Conservation (phyloP, 1,140 invertebrate species). For the Leptinotarsa undecemlineata region DNA sequence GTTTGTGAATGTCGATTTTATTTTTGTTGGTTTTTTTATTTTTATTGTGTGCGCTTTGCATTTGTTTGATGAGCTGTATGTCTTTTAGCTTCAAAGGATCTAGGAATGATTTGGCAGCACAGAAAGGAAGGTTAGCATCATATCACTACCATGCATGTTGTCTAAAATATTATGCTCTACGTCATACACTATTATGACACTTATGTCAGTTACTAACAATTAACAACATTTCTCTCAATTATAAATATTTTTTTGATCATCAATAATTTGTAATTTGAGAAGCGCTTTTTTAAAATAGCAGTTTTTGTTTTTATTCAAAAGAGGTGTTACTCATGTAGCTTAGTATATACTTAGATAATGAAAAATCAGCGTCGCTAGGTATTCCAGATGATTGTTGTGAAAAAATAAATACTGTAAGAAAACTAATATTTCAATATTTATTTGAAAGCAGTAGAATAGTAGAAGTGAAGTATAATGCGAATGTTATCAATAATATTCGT, state of each 20-base stretch:
- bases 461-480: no score
- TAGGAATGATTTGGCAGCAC: constrained; percentile 54
- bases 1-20: constrained; percentile 12
- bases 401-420: no score
- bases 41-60: constrained; percentile 36
- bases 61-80: constrained; percentile 26
- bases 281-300: no score
- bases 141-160: constrained; percentile 28
- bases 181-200: constrained; percentile 34
- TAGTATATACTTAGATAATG: no score
- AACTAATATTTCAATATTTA: no score
- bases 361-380: no score
- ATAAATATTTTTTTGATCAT: background rate
- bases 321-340: no score
- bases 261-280: no score
- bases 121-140: constrained; percentile 55
- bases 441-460: no score
- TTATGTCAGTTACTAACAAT: constrained; percentile 7
- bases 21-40: constrained; percentile 41
- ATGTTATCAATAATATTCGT: no score
- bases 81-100: constrained; percentile 63
- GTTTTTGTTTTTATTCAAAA: no score
- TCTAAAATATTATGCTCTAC: constrained; percentile 27
- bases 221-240: constrained; percentile 11
- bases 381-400: no score